phyloP scores from a whole-genome alignment of 30 jellyfish, hydroid and myxozoan genomes.

The Mastigias papua region DNA sequence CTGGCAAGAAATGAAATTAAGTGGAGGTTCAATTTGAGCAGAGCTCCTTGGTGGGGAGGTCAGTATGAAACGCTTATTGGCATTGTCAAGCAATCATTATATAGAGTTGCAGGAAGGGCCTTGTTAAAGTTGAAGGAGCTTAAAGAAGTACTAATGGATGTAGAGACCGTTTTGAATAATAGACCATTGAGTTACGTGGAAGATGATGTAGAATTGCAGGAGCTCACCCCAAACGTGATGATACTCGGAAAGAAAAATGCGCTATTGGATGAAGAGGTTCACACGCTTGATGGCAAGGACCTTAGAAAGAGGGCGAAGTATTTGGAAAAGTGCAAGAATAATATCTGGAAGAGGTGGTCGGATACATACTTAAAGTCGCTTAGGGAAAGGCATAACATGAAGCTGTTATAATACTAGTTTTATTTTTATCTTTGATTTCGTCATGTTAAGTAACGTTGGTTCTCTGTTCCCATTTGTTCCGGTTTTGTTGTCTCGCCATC shows the following conservation, averaged over 20 bases:
- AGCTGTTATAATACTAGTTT: no score
- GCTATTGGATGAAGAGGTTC: constrained; percentile 50
- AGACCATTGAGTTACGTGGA: constrained; percentile 76
- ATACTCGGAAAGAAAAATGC: constrained; percentile 57
- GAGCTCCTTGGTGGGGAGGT: constrained; percentile 90
- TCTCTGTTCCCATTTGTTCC: no score
- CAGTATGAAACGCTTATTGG: constrained; percentile 70
- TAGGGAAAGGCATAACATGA: constrained; percentile 71
- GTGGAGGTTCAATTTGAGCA: constrained; percentile 85
- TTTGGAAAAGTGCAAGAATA: constrained; percentile 58
- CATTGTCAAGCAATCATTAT: constrained; percentile 78
- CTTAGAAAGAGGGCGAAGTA: constrained; percentile 66
- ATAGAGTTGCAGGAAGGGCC: constrained; percentile 62
- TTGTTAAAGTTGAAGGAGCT: constrained; percentile 47
- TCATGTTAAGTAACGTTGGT: no score
- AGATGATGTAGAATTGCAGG: constrained; percentile 70
- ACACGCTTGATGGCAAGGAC: constrained; percentile 52
- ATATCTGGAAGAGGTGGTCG: constrained; percentile 77
- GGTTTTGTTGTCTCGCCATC: no score
- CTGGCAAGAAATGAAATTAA: constrained; percentile 55
- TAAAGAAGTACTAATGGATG: constrained; percentile 64
- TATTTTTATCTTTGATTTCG: no score
- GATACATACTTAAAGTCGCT: constrained; percentile 58
- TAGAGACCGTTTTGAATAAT: constrained; percentile 69
- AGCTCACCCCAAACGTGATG: constrained; percentile 65